Conservation (phyloP, 1,140 invertebrate genomes). For the Bombyx mandarina region DNA sequence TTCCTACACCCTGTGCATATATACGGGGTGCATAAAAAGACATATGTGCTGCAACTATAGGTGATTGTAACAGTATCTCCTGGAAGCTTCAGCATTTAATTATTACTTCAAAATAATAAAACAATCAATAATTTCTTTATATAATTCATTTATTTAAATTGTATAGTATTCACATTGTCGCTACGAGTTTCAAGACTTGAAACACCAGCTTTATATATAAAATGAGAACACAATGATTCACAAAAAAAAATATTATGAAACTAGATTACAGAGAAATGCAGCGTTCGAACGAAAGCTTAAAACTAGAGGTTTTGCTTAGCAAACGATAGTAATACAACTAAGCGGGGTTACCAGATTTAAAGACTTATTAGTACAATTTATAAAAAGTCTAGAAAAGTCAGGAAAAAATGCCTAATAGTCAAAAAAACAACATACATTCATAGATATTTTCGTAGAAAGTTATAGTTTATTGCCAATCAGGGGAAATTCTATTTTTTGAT, state of each 20-base stretch:
- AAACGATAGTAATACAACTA: constrained; percentile 26
- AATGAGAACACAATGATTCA: constrained; percentile 67
- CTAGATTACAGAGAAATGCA: constrained; percentile 64
- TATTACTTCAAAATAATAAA: background rate
- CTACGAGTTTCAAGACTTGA: constrained; percentile 57
- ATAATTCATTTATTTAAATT: constrained; percentile 71
- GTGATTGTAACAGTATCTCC: no score
- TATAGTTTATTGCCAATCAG: background rate
- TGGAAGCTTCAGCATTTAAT: no score
- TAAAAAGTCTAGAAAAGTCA: no score
- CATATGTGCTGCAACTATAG: no score
- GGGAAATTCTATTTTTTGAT: no score
- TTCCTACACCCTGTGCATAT: no score
- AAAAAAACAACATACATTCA: background rate
- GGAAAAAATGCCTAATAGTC: background rate
- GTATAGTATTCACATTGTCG: constrained; percentile 69
- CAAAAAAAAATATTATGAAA: constrained; percentile 34
- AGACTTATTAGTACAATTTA: no score
- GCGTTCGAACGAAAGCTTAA: constrained; percentile 57
- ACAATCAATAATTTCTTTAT: constrained; percentile 36
- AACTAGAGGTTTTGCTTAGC: constrained; percentile 44
- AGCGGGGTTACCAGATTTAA: background rate
- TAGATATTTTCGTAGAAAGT: background rate
- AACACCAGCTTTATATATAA: constrained; percentile 65
- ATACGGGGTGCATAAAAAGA: no score